Conservation (phyloP, 2,113 vertebrate genomes). For the Syngnathoides biaculeatus region DNA sequence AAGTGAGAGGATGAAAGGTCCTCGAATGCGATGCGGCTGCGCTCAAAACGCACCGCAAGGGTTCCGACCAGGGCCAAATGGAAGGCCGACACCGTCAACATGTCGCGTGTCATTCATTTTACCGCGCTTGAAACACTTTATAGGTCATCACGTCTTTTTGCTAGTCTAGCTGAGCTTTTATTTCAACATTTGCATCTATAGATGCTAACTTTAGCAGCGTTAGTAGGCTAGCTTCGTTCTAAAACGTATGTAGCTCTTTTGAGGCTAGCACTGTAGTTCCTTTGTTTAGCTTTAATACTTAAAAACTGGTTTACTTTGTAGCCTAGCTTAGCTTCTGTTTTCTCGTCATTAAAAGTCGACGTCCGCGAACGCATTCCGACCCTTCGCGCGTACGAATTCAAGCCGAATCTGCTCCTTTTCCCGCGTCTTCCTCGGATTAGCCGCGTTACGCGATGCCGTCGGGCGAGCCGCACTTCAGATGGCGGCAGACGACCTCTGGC, state of each 20-base stretch:
- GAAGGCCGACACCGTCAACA: no score
- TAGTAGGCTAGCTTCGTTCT: no score
- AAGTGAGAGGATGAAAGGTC: background rate
- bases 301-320: background rate
- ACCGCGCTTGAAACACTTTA: no score
- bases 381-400: background rate
- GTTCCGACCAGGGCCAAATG: no score
- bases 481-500: conserved; percentile 50
- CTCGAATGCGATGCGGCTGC: background rate
- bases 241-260: no score
- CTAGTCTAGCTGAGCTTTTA: no score
- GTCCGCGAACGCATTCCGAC: background rate
- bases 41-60: no score
- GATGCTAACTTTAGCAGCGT: no score
- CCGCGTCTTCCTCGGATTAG: conserved; percentile 17
- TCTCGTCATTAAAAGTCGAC: background rate
- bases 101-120: no score
- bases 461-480: conserved; percentile 27
- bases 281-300: background rate
- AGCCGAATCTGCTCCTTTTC: background rate
- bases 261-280: no score
- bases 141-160: no score
- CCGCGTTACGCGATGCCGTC: conserved; percentile 44
- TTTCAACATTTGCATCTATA: no score
- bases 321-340: background rate